Evolutionary conservation across 1,140 invertebrate genomes (phyloP).

Genomic region (Sarcophaga peregrina): DNA sequence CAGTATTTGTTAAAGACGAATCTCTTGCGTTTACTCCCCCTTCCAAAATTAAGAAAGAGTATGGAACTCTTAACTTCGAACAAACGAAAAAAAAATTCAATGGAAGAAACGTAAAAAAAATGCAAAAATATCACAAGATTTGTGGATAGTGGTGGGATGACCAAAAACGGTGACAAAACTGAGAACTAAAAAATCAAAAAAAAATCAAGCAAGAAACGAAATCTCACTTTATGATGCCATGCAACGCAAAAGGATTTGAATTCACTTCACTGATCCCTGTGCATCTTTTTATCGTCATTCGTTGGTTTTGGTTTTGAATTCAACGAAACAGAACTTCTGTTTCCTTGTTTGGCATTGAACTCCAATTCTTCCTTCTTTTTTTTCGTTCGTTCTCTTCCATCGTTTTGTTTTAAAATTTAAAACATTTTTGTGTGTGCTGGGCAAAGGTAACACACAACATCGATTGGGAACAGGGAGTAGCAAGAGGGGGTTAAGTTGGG

Average conservation of each 20-base stretch:
- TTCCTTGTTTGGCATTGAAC: too few species aligned
- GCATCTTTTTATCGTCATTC: background rate
- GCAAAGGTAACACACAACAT: background rate
- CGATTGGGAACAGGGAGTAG: background rate
- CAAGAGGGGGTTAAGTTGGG: background rate
- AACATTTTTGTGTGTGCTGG: slow-evolving; percentile 13
- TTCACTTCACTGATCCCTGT: background rate
- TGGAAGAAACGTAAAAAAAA: background rate
- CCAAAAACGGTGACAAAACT: slow-evolving; percentile 40
- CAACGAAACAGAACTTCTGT: too few species aligned
- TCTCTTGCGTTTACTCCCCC: background rate
- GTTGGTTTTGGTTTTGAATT: slow-evolving; percentile 11
- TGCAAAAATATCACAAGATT: slow-evolving; percentile 11
- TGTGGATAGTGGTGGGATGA: background rate
- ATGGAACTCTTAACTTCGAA: background rate
- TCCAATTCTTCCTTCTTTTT: background rate
- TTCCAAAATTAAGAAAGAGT: background rate
- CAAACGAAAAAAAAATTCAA: background rate
- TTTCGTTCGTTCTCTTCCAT: background rate
- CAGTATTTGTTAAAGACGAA: background rate
- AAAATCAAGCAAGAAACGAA: too few species aligned
- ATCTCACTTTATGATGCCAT: slow-evolving; percentile 36
- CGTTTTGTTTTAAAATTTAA: slow-evolving; percentile 28
- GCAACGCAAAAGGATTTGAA: slow-evolving; percentile 27
- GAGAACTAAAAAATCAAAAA: background rate